Evolutionary conservation across 2,888 invertebrate genomes (phyloP).

Genomic region (Hemistola chrysoprasaria): DNA sequence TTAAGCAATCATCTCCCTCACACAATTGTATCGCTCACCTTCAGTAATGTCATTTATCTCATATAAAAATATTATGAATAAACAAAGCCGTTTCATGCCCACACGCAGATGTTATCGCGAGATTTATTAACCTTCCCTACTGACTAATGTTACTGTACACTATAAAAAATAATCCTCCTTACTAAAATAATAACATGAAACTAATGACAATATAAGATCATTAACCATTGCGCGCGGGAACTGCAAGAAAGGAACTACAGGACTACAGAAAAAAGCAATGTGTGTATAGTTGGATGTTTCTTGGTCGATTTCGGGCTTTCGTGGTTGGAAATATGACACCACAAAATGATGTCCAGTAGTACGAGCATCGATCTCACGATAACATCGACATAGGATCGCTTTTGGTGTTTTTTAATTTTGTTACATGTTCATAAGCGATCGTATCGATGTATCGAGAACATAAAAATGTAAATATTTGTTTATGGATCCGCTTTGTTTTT

Average conservation of each 20-base stretch:
- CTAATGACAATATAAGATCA: background rate
- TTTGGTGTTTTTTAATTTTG: constrained; percentile 22
- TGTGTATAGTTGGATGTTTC: too few species aligned
- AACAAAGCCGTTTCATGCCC: constrained; percentile 35
- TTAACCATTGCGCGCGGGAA: constrained; percentile 14
- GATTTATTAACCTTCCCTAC: constrained; percentile 44
- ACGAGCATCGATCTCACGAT: constrained; percentile 30
- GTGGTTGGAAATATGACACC: constrained; percentile 29
- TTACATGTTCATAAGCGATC: constrained; percentile 15
- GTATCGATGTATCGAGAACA: constrained; percentile 9
- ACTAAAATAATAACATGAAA: background rate
- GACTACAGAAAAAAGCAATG: too few species aligned
- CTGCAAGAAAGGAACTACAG: too few species aligned
- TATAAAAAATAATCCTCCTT: constrained; percentile 16
- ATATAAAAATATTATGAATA: constrained; percentile 45
- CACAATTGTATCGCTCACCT: constrained; percentile 18
- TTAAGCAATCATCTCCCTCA: background rate
- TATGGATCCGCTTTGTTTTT: constrained; percentile 13
- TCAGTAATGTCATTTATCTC: constrained; percentile 36
- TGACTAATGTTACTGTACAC: constrained; percentile 41
- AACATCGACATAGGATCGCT: constrained; percentile 22
- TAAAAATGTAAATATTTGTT: constrained; percentile 10
- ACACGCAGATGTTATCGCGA: constrained; percentile 45
- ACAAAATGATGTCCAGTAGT: constrained; percentile 25
- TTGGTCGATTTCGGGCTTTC: constrained; percentile 4